Evolutionary conservation across 2,113 vertebrate genomes (phyloP), one percentile per base, ranked within the genome.

Genomic region (Melanotaenia duboulayi): DNA sequence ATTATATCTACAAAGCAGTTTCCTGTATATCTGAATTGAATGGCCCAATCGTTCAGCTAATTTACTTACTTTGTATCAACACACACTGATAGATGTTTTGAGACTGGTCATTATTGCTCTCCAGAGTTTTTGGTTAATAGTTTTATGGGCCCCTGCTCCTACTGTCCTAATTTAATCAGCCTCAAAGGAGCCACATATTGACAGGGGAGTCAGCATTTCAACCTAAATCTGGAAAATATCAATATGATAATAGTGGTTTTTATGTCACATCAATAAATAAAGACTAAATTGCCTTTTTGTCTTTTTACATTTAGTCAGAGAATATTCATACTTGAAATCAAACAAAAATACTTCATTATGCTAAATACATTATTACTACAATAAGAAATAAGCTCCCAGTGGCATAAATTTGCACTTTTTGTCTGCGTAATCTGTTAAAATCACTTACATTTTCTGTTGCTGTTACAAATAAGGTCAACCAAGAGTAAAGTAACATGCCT

Each of bases 21-120:
- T 42, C 52, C 20, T 20, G 35, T 54, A 25, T 49, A 39, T 68
- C 4, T 57, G 20, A 49, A 70, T 32, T 37, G 14, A 63, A 14
- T 7, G 14, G 7, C 60, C 35, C 7, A 0, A 0, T 20, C 8
- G 1, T 4, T 65, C 65, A 46, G 54, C 24, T 56, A 13, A 39
- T n/a, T 52, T 44, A 25, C 57, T 65, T 69, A 22, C 22, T 66
- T 17, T 23, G 11, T 70, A 51, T 83, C 84, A 88, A 85, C 35
- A 78, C 79, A 73, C 44, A 66, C 57, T 80, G 65, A 89, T 86
- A 42, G 85, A 78, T 20, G 72, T 85, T 87, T 85, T 80, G 59
- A 66, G 54, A 66, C 69, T n/a, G 63, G 68, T 72, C 61, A 70
- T 73, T 78, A 23, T 22, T 6, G 19, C 62, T 73, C 77, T 62